Base-by-base conservation (phyloP, 2,888 invertebrate genomes). In the Thecocarcelia acutangulata region DNA sequence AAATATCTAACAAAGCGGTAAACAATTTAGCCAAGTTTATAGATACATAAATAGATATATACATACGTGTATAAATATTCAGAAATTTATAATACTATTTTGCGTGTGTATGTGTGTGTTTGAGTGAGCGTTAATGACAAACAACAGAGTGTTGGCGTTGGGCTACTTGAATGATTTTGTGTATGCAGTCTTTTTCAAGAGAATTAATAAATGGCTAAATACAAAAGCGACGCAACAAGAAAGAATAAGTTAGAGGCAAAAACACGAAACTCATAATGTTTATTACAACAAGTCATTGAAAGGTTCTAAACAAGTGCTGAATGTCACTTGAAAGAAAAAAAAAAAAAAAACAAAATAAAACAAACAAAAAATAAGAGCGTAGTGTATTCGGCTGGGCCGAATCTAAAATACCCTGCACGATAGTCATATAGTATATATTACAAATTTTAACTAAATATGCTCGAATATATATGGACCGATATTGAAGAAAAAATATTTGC, bases 221-320 rank as follows among this genome's bases (percentile, higher is more conserved):
- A n/a, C 28, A n/a, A 61, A 42, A 61, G 33, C 33, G 9, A 33
- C 9, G 24, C 24, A 24, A 44, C 1, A 52, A 28, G 9, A 40
- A 15, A n/a, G 37, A 8, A n/a, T n/a, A n/a, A n/a, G 12, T 33
- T 44, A 42, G 15, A 17, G 11, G 1, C n/a, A 50, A 50, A 17
- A 24, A 70, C 37, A 24, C 19, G n/a, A 6, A 15, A 3, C 52
- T 42, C 2, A 59, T 50, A 42, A 54, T 15, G n/a, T 37, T 52
- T 33, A 9, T 8, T 63, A 63, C 52, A 69, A 69, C 46, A 69
- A 63, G 46, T 17, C 52, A 61, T 24, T 69, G n/a, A 70, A 77
- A 63, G 63, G 63, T 77, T 78, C 58, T 72, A 59, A 78, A 9
- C 72, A 78, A 72, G 37, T 66, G 52, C 46, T 66, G 50, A 72